Evolutionary conservation across 2,797 vertebrate species (phyloP).

Genomic region (Chaenodraco wilsoni): DNA sequence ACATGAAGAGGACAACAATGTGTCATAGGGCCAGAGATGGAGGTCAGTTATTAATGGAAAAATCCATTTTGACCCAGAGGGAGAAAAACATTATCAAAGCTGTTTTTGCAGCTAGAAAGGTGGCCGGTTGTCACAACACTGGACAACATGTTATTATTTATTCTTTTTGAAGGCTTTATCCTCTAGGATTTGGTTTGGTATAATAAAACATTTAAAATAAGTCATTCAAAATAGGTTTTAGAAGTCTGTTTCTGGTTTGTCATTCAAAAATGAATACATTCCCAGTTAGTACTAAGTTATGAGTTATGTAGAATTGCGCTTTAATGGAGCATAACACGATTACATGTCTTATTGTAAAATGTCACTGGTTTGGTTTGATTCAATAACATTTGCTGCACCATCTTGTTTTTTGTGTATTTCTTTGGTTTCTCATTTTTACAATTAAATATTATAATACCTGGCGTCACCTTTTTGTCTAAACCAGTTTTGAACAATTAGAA

Average conservation of each 20-base stretch:
- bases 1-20: constrained; percentile 22
- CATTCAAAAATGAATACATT: neutral
- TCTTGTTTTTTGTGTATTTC: neutral
- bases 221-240: neutral
- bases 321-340: neutral
- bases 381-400: too few relatives aligned
- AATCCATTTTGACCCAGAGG: constrained; percentile 27
- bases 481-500: neutral
- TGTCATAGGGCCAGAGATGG: constrained; percentile 28
- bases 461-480: neutral
- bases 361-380: neutral
- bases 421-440: too few relatives aligned
- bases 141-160: neutral
- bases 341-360: neutral
- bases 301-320: neutral
- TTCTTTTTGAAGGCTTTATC: neutral
- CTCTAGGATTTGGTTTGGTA: neutral
- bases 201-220: neutral
- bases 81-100: constrained; percentile 3
- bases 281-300: neutral
- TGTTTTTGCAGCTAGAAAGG: neutral
- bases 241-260: neutral
- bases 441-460: neutral
- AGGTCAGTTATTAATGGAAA: constrained; percentile 26
- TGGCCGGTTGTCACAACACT: neutral